Evolutionary conservation across 1,140 invertebrate species (phyloP).

Genomic region (Monomorium pharaonis): DNA sequence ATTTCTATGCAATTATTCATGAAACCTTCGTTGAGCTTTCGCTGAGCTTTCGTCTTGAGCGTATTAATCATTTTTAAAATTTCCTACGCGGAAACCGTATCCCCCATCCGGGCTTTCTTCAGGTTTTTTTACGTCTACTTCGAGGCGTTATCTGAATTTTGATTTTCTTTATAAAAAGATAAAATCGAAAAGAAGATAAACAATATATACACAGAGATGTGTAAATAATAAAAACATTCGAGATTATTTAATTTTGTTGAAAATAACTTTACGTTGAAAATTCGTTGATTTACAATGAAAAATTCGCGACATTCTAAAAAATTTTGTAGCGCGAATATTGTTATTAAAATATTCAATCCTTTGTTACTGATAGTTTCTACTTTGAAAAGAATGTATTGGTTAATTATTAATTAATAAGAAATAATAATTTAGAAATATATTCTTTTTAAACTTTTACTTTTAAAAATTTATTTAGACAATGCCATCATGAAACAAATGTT

Average conservation of each 20-base stretch:
- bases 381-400: not conserved
- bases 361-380: not conserved
- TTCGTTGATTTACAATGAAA: too few relatives aligned
- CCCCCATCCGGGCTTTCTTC: conserved; percentile 14
- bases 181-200: too few relatives aligned
- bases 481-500: not conserved
- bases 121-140: conserved; percentile 18
- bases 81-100: not conserved
- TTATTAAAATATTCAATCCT: not conserved
- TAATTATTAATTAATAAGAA: not conserved
- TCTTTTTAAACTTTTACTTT: not conserved
- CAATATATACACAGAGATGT: not conserved
- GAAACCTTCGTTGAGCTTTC: conserved; percentile 9
- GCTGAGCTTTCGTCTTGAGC: conserved; percentile 5
- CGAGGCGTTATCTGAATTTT: conserved; percentile 12
- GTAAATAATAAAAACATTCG: conserved; percentile 5
- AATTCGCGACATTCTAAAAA: not conserved
- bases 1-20: conserved; percentile 37
- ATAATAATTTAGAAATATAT: not conserved
- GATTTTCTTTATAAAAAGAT: not conserved
- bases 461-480: not conserved
- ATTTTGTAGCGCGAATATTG: not conserved
- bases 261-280: not conserved
- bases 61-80: conserved; percentile 51
- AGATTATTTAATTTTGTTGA: not conserved